Evolutionary conservation across 2,113 vertebrate species (phyloP), one percentile per base, ranked within the genome.

Genomic region (Campylomormyrus tamandua): DNA sequence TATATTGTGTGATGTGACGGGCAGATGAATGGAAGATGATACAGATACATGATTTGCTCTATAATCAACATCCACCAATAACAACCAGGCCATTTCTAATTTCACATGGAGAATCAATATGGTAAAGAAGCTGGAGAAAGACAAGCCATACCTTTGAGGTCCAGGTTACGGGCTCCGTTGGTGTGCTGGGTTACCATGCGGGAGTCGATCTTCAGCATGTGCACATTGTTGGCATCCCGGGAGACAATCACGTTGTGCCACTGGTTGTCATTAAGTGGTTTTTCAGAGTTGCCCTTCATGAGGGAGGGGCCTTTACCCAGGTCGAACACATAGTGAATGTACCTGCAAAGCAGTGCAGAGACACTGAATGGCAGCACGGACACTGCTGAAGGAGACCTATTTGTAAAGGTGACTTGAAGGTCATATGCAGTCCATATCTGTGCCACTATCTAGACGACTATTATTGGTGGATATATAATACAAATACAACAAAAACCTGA

Each of bases 231-330:
- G 0, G 96, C 96, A 91, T 98, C 98, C 21, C 98, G 94, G 19
- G 97, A 97, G 90, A 99, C 97, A 93, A 98, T 95, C 94, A 98
- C 98, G 3, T 98, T 98, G 96, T 99, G 98, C 98, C 98, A 99
- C 92, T 98, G 98, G 94, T 98, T 98, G 95, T 99, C 98, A 70
- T 97, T 98, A 88, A 99, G 96, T 0, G 96, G 96, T 91, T 97
- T 97, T 94, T 98, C 97, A 0, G 98, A 98, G 95, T 98, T 99
- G 62, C 97, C 97, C 95, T 99, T 98, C 97, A 99, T 99, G 86
- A 99, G 94, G 3, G 97, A 98, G 0, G 98, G 97, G 24, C 98
- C 98, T 7, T 99, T 98, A 31, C 98, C 98, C 52, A 99, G 95
- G 94, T 99, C 97, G 66, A 99, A 98, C 83, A 98, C 97, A 9